Evolutionary conservation across 2,888 invertebrate species (phyloP).

Genomic region (Ochropleura plecta): DNA sequence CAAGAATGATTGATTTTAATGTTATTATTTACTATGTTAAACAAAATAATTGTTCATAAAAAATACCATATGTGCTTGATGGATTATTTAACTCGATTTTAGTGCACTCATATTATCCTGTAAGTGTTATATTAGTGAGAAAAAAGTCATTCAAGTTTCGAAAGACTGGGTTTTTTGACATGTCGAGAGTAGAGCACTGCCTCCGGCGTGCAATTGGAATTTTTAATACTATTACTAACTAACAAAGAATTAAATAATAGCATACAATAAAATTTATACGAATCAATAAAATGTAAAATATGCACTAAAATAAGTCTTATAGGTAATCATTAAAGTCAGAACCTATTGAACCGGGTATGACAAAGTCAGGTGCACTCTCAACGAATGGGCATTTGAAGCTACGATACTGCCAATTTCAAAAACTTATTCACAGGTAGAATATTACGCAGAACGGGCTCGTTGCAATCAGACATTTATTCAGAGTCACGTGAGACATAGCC

Average conservation of each 20-base stretch:
- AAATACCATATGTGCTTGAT: no score
- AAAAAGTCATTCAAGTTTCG: no score
- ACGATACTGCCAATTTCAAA: conserved; percentile 9
- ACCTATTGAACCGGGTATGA: conserved; percentile 1
- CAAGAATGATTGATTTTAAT: no score
- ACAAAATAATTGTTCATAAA: no score
- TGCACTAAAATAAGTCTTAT: background rate
- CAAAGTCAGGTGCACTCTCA: background rate
- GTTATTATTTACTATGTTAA: no score
- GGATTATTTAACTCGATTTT: no score
- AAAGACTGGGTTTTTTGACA: no score
- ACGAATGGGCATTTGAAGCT: background rate
- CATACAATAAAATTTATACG: background rate
- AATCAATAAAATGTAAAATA: conserved; percentile 2
- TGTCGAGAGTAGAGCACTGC: no score
- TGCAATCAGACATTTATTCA: conserved; percentile 2
- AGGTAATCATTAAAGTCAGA: background rate
- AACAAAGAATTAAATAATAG: background rate
- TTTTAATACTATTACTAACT: background rate
- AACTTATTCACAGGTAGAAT: conserved; percentile 16
- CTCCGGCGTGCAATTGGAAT: no score
- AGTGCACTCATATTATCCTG: no score
- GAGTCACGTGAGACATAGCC: background rate
- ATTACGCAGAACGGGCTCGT: background rate
- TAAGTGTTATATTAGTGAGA: no score